Base-by-base conservation (phyloP, 2,888 invertebrate species). In the Atethmia centrago region DNA sequence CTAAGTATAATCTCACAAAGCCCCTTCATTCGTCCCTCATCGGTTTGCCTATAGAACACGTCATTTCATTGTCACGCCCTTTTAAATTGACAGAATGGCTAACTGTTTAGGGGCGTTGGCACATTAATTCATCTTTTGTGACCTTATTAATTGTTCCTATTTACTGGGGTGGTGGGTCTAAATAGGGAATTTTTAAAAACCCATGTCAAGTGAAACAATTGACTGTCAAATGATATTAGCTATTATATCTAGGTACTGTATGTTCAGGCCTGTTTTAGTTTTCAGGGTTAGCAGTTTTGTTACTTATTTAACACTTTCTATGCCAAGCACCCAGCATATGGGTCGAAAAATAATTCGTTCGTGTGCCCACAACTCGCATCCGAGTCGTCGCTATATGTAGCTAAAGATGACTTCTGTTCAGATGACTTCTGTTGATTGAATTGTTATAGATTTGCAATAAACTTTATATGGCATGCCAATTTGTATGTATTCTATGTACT, bases 41-140 rank as follows among this genome's bases (percentile, higher is more conserved):
- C 53, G 53, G 36, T 68, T 16, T 2, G 25, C 14, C 28, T 21
- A 51, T 59, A 61, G 47, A 77, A 61, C 77, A 61, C 9, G 75
- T 77, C 40, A 69, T 47, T 47, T 21, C 0, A 19, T 19, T 53
- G 59, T 77, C 77, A 77, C 75, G 78, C 78, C 75, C 69, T 14
- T 61, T 16, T 14, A 25, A 36, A 77, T 31, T 61, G 69, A 77
- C 75, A 75, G 47, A 53, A 77, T 68, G 69, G 21, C 53, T 53
- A 72, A 71, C 49, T 62, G 64, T 72, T 79, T 72, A 10, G 16
- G 72, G 77, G 77, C 72, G 79, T 49, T 0, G 21, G 8, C 31
- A 40, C 14, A 49, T 70, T 77, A 77, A 71, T 78, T 59, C 79
- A 55, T 77, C 71, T 53, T 53, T 77, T 77, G 79, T 77, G 10